Conservation (phyloP, 2,113 vertebrate species). For the Lamprotornis superbus region DNA sequence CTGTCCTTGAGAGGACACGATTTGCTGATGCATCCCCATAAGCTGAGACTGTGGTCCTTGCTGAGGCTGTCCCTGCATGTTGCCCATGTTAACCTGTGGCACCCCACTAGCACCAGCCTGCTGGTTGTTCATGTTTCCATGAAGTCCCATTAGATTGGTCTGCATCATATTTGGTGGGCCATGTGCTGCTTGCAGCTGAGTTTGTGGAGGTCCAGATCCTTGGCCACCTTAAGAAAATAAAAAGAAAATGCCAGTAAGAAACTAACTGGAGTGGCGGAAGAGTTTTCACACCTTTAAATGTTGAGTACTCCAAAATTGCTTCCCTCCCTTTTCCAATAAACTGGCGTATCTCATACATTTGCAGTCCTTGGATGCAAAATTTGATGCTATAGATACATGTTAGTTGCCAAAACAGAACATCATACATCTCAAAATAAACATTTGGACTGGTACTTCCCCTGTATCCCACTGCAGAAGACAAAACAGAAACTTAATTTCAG, state of each 20-base stretch:
- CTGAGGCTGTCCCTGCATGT: constrained; percentile 85
- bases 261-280: not conserved
- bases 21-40: constrained; percentile 93
- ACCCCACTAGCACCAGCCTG: constrained; percentile 79
- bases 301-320: not conserved
- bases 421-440: not conserved
- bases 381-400: not conserved
- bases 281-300: not conserved
- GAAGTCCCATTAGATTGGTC: constrained; percentile 87
- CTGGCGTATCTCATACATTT: not conserved
- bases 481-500: not conserved
- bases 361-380: not conserved
- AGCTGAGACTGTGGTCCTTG: constrained; percentile 91
- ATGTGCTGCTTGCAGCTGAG: constrained; percentile 86
- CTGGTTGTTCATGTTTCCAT: constrained; percentile 86
- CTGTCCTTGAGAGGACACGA: constrained; percentile 91
- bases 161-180: constrained; percentile 85
- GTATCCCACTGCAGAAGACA: not conserved
- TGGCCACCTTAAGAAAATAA: constrained; percentile 72
- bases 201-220: constrained; percentile 84
- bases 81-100: constrained; percentile 81
- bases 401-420: not conserved
- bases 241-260: not conserved
- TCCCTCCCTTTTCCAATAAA: not conserved
- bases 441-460: not conserved